Evolutionary conservation across 2,113 vertebrate species (phyloP).

Genomic region (Dipodomys spectabilis): DNA sequence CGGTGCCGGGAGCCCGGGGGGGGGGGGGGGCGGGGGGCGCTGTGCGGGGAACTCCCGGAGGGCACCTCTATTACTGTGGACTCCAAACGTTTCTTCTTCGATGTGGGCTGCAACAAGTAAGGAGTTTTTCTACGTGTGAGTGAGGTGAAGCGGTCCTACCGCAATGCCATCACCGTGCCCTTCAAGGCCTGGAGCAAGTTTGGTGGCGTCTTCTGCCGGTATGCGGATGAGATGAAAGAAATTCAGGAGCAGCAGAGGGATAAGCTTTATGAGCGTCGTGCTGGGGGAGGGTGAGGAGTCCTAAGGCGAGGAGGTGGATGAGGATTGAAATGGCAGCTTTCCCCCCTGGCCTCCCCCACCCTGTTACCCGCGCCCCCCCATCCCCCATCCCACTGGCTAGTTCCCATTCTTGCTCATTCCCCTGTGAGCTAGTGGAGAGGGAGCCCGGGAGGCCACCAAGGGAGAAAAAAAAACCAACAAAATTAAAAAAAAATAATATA

Average conservation of each 20-base stretch:
- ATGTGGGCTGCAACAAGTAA: no score
- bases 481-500: no score
- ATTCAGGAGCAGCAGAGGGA: conserved; percentile 96
- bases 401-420: no score
- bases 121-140: conserved; percentile 97
- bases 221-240: conserved; percentile 98
- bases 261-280: conserved; percentile 92
- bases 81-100: no score
- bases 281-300: conserved; percentile 91
- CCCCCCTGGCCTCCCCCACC: conserved; percentile 8
- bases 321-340: conserved; percentile 89
- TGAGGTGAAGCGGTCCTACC: conserved; percentile 98
- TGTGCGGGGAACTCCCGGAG: no score
- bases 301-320: conserved; percentile 95
- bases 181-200: conserved; percentile 98
- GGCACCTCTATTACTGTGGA: no score
- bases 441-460: no score
- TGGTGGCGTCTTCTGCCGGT: conserved; percentile 94
- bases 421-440: no score
- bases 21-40: no score
- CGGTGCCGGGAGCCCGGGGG: no score
- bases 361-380: background rate
- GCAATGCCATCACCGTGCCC: conserved; percentile 98
- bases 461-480: no score
- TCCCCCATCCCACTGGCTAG: no score